Evolutionary conservation across 2,113 vertebrate genomes (phyloP), one percentile per base, ranked within the genome.

Genomic region (Leuciscus idus): DNA sequence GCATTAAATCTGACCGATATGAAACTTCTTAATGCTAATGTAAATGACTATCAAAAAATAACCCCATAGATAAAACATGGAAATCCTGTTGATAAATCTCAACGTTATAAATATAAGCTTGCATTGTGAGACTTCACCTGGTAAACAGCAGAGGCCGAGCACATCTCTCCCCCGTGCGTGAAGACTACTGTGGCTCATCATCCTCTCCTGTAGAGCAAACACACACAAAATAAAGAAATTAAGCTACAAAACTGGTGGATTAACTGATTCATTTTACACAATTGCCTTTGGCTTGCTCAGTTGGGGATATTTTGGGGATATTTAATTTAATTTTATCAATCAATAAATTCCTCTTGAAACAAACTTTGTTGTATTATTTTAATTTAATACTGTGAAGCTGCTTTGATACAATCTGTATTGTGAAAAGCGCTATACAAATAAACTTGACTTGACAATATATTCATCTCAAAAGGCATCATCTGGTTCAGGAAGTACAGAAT

Each of bases 81-180:
- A 68, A 33, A 68, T 68, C 64, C 64, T 68, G 28, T 68, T 33
- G 17, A 39, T 36, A 70, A 46, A 26, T 50, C 3, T 52, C 2
- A 76, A 9, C 4, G 28, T 26, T 48, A 48, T 17, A 50, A 75
- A 36, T 26, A 52, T 52, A 43, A 72, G 19, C 19, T 43, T 43
- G 33, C 1, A 39, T 28, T 23, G 1, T 26, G 21, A 13, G 17
- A 57, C 88, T 33, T 91, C 89, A 95, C 95, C 94, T 88, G 95
- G 95, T 2, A 95, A 91, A 88, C 94, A 95, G 85, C 91, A 93
- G 0, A 95, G 91, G 21, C 93, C 94, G 5, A 95, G 93, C 83
- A 94, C 90, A 61, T 95, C 95, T 84, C 94, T 91, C 78, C 92
- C 92, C 73, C 93, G 89, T 0, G 92, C 84, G 2, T 89, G 92